Percentiles rank a stretch among this genome's conserved stretches.
Evolutionary conservation across 2,797 vertebrate species (phyloP).

Genomic region (Myiothlypis chrysogaster): DNA sequence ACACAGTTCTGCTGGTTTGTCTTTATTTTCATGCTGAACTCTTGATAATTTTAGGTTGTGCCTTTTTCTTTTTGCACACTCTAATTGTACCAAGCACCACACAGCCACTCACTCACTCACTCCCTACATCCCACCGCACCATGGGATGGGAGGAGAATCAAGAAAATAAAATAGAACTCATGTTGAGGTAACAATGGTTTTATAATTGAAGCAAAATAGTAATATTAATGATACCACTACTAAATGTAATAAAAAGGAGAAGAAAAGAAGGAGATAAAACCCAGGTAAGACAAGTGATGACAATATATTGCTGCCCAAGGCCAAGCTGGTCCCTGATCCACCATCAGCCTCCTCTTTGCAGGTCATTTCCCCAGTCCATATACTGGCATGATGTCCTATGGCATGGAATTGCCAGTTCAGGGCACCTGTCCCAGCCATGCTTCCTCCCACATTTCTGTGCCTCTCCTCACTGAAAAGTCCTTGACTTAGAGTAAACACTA

Average conservation of each 20-base stretch:
- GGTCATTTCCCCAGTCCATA: neutral
- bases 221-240: neutral
- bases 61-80: neutral
- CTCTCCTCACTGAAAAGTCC: neutral
- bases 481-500: neutral
- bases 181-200: neutral
- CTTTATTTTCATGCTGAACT: neutral
- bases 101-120: neutral
- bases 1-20: neutral
- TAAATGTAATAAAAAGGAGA: neutral
- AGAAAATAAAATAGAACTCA: neutral
- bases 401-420: neutral
- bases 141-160: neutral
- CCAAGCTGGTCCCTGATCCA: neutral
- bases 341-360: neutral
- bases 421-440: neutral
- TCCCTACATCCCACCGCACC: neutral
- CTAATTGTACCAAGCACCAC: neutral
- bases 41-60: neutral
- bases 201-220: neutral
- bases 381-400: accelerated
- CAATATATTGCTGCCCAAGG: neutral
- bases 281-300: neutral
- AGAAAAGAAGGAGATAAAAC: neutral
- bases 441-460: neutral